Percentiles rank a stretch among this genome's conserved stretches.
Conservation (phyloP, 2,113 vertebrate genomes). For the Paramisgurnus dabryanus region DNA sequence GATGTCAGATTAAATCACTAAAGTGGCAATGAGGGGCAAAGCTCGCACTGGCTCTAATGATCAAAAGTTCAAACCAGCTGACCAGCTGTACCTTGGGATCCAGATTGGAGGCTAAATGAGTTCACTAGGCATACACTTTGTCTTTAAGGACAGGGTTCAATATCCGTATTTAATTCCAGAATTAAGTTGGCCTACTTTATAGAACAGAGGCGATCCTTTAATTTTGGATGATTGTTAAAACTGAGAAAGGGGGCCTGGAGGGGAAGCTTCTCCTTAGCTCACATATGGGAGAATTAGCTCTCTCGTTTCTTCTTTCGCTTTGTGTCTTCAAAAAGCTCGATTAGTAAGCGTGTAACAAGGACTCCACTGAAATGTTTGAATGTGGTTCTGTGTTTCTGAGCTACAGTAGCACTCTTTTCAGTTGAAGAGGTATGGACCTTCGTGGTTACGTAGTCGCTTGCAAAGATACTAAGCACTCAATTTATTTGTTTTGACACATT, state of each 20-base stretch:
- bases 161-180: constrained; percentile 16
- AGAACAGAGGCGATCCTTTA: constrained; percentile 25
- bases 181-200: constrained; percentile 43
- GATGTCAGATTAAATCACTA: constrained; percentile 62
- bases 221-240: constrained; percentile 27
- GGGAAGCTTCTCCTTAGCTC: constrained; percentile 14
- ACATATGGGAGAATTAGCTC: constrained; percentile 37
- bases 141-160: constrained; percentile 2
- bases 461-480: too few relatives aligned
- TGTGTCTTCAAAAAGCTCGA: constrained; percentile 56
- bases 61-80: not conserved
- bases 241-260: not conserved
- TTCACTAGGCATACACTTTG: not conserved
- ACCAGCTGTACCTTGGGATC: constrained; percentile 22
- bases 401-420: too few relatives aligned
- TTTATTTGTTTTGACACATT: too few relatives aligned
- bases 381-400: constrained; percentile 45
- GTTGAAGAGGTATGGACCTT: too few relatives aligned
- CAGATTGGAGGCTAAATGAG: constrained; percentile 12
- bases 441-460: too few relatives aligned
- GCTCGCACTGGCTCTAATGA: constrained; percentile 21
- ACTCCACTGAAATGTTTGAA: constrained; percentile 46
- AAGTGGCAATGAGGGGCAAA: not conserved
- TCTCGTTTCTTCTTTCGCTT: constrained; percentile 43
- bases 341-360: constrained; percentile 58